These are phyloP conservation scores for Grallaria varia DNA, from an alignment of 2,113 vertebrate genomes.

Conservation along the genomic window DNA sequence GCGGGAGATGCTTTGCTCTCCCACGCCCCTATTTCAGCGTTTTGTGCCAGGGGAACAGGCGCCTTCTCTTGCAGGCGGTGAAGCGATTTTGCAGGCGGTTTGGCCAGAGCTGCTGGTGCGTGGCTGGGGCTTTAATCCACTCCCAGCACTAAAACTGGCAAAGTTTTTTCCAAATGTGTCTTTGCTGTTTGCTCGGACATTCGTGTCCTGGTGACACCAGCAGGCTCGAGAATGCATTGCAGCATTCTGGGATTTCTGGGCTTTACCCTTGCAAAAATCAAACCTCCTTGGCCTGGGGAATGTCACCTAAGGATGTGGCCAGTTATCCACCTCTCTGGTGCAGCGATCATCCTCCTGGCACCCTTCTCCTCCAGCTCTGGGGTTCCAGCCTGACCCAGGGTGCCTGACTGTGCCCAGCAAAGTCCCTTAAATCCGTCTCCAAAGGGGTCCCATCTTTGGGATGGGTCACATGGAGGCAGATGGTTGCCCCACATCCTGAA, in stretches of 20 bases:
- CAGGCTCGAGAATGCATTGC: background rate
- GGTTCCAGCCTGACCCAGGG: background rate
- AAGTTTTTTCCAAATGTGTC: background rate
- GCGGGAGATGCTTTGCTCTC: background rate
- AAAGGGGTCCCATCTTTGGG: background rate
- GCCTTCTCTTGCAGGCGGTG: background rate
- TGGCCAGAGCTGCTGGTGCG: background rate
- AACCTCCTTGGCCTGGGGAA: background rate
- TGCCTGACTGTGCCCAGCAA: background rate
- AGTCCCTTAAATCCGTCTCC: background rate
- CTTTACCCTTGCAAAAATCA: background rate
- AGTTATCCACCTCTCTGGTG: background rate
- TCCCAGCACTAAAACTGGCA: background rate
- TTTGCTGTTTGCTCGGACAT: background rate
- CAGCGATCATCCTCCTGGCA: background rate
- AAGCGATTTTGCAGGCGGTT: conserved; percentile 21
- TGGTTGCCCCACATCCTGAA: rapidly evolving
- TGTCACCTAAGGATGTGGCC: rapidly evolving
- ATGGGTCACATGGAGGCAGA: background rate
- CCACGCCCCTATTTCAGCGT: background rate
- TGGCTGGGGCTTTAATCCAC: background rate
- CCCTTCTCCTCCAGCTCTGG: background rate
- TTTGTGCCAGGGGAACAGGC: background rate
- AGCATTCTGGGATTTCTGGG: background rate
- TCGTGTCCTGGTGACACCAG: background rate